These are phyloP conservation scores for Notolepis coatsorum DNA, from an alignment of 2,797 vertebrate genomes.

Conservation along the genomic window DNA sequence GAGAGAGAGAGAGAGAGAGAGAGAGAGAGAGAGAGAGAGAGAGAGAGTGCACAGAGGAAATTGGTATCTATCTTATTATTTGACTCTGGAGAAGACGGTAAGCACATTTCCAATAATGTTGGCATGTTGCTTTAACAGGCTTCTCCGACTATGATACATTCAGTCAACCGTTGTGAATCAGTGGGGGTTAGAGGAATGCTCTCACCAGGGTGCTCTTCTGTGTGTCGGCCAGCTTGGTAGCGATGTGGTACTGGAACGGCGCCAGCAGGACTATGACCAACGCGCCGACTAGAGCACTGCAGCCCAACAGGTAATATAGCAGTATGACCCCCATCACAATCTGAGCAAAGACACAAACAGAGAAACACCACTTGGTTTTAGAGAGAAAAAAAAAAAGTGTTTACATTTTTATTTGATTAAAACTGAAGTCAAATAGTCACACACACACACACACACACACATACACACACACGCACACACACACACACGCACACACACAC, in stretches of 20 bases:
- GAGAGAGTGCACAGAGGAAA: too few relatives aligned
- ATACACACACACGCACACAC: not conserved
- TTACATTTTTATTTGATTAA: too few relatives aligned
- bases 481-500: not conserved
- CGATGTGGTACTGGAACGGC: conserved; percentile 96
- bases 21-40: too few relatives aligned
- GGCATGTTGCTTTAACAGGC: too few relatives aligned
- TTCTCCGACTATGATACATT: too few relatives aligned
- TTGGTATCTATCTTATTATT: too few relatives aligned
- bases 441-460: not conserved
- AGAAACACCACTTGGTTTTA: too few relatives aligned
- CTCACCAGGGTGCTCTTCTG: conserved; percentile 96
- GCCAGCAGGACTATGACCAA: conserved; percentile 94
- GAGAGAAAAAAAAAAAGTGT: too few relatives aligned
- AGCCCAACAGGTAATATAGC: conserved; percentile 88
- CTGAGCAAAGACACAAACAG: conserved; percentile 72
- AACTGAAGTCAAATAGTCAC: too few relatives aligned
- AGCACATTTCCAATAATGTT: too few relatives aligned
- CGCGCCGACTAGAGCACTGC: conserved; percentile 91
- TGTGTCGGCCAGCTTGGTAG: conserved; percentile 94
- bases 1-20: not conserved
- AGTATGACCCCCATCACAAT: conserved; percentile 98
- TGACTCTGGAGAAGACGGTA: too few relatives aligned
- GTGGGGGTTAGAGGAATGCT: not conserved
- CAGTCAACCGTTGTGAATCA: not conserved